Evolutionary conservation across 2,888 invertebrate genomes (phyloP).

Genomic region (Clivina fossor): DNA sequence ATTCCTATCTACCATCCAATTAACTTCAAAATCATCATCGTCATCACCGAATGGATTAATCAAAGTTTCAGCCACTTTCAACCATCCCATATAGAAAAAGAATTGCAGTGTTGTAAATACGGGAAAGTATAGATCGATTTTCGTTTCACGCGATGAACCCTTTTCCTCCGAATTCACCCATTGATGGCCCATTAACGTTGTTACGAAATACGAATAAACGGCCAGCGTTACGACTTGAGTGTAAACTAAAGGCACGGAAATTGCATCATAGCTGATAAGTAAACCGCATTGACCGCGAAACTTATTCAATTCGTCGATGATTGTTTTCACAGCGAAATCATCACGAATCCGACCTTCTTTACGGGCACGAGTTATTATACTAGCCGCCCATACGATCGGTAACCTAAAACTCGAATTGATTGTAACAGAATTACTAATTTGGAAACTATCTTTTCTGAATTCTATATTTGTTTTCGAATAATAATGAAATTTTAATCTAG

Average conservation of each 20-base stretch:
- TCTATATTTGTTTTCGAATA: too few relatives aligned
- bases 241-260: constrained; percentile 79
- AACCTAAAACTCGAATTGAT: constrained; percentile 55
- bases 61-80: constrained; percentile 87
- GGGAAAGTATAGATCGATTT: constrained; percentile 85
- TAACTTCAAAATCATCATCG: constrained; percentile 89
- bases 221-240: constrained; percentile 88
- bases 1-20: constrained; percentile 91
- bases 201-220: constrained; percentile 88
- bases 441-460: too few relatives aligned
- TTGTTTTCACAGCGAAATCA: constrained; percentile 90
- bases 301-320: constrained; percentile 83
- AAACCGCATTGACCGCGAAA: constrained; percentile 79
- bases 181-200: constrained; percentile 86
- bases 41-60: constrained; percentile 93
- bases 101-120: constrained; percentile 87
- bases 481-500: too few relatives aligned
- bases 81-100: constrained; percentile 87
- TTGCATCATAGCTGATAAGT: constrained; percentile 75
- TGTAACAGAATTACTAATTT: constrained; percentile 23
- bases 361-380: constrained; percentile 85
- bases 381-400: constrained; percentile 89
- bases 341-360: constrained; percentile 87
- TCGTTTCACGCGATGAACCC: constrained; percentile 56
- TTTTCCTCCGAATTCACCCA: constrained; percentile 69